A percentile compares a stretch with the other conserved stretches of the same genome.
These are phyloP conservation scores for Parazoanthus atlanticus DNA, from an alignment of 92 coral and sea anemone genomes.

Conservation along the genomic window DNA sequence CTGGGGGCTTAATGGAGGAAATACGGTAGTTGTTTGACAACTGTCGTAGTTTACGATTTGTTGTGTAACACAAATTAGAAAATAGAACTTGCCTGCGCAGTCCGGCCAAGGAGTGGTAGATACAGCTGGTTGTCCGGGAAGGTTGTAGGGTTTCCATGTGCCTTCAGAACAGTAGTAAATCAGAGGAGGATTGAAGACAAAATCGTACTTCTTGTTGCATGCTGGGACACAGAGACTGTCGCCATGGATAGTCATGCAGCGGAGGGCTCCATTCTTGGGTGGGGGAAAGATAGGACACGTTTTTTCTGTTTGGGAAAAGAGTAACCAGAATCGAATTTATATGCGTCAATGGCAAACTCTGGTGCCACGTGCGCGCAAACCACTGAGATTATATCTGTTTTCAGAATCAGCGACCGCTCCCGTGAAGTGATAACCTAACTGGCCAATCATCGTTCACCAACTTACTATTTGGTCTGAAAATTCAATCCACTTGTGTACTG, in stretches of 20 bases:
- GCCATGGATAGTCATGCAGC: neutral
- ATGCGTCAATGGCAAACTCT: no score
- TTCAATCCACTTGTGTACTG: no score
- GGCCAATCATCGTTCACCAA: no score
- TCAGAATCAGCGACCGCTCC: no score
- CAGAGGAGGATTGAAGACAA: conserved; percentile 6
- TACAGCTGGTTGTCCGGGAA: neutral
- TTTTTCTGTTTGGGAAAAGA: neutral
- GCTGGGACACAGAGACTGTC: neutral
- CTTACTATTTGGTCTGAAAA: no score
- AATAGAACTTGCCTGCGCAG: conserved; percentile 33
- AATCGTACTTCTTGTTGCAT: conserved; percentile 37
- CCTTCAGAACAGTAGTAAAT: conserved; percentile 2
- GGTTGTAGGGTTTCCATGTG: neutral
- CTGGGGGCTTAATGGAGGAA: no score
- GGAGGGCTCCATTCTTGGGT: conserved; percentile 41
- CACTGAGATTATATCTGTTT: no score
- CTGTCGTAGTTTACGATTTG: neutral
- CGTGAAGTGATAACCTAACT: no score
- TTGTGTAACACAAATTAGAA: neutral
- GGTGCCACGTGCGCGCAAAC: no score
- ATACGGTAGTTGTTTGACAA: no score
- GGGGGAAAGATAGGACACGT: neutral
- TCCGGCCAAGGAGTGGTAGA: conserved; percentile 35
- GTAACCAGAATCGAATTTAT: neutral